Evolutionary conservation across 2,113 vertebrate genomes (phyloP).

Genomic region (Zingel zingel): DNA sequence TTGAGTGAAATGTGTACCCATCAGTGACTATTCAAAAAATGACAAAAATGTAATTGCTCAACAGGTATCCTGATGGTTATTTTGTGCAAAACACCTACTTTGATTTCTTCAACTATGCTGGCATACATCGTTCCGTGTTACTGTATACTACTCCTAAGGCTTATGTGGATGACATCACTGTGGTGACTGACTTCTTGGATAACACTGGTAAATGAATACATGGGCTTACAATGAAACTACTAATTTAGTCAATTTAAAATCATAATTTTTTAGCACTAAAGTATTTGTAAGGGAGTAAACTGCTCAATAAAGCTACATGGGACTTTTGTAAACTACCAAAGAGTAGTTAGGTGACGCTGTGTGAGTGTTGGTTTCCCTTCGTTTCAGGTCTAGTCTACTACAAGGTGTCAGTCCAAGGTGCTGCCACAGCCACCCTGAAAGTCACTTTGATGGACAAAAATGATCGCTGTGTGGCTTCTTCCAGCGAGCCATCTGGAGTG

Average conservation of each 20-base stretch:
- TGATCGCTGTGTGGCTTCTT: slow-evolving; percentile 83
- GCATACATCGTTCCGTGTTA: slow-evolving; percentile 92
- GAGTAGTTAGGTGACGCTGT: background rate
- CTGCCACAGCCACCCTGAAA: slow-evolving; percentile 74
- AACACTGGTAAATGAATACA: slow-evolving; percentile 78
- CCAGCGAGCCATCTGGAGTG: slow-evolving; percentile 76
- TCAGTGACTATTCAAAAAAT: background rate
- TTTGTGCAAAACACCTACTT: slow-evolving; percentile 92
- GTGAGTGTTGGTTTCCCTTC: slow-evolving; percentile 7
- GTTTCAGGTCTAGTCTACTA: slow-evolving; percentile 88
- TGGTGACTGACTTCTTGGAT: slow-evolving; percentile 85
- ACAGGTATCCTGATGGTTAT: slow-evolving; percentile 93
- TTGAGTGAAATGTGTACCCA: background rate
- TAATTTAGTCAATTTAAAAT: background rate
- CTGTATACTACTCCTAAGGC: slow-evolving; percentile 91
- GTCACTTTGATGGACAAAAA: slow-evolving; percentile 85
- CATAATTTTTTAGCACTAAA: background rate
- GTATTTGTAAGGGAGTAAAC: background rate
- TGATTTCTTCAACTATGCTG: slow-evolving; percentile 99
- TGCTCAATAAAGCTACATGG: background rate
- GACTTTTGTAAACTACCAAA: no score
- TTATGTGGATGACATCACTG: slow-evolving; percentile 93
- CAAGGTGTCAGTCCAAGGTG: slow-evolving; percentile 82
- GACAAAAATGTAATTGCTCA: background rate
- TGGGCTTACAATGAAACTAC: background rate